Base-by-base conservation (phyloP, 2,113 vertebrate species). In the Pelvicachromis taeniatus region DNA sequence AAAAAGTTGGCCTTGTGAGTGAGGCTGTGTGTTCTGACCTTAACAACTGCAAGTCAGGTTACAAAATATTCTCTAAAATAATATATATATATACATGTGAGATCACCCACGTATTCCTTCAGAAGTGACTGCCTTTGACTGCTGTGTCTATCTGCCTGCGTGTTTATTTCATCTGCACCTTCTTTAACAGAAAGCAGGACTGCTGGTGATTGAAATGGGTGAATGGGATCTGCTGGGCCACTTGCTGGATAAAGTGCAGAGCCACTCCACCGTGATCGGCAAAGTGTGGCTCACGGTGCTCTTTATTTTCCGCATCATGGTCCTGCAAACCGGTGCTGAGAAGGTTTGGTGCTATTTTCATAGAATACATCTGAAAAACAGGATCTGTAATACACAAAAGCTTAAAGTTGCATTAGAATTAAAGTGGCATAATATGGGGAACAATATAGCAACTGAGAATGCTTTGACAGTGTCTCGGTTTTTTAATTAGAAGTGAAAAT, bases 211-310 rank as follows among this genome's bases (percentile, higher is more conserved):
- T 93, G 95, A 95, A 70, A 99, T 99, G 99, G 98, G 97, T 40
- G 98, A 99, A 90, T 99, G 99, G 99, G 97, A 98, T 95, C 96
- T 99, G 87, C 95, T 99, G 92, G 97, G 97, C 80, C 96, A 97
- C 86, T 96, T 99, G 78, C 93, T 99, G 93, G 98, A 99, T 93
- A 99, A 97, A 48, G 99, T 98, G 0, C 98, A 99, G 95, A 96
- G 96, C 85, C 97, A 99, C 95, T 99, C 99, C 88, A 99, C 98
- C 0, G 97, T 99, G 78, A 96, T 99, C 7, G 98, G 99, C 85
- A 99, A 99, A 91, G 96, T 99, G 92, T 99, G 99, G 98, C 97
- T 99, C 92, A 99, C 98, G 0, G 97, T 99, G 77, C 97, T 99
- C 77, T 99, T 99, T 81, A 97, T 99, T 89, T 99, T 99, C 95